Percentiles rank a stretch among this genome's conserved stretches.
Evolutionary conservation across 2,888 invertebrate genomes (phyloP).

Genomic region (Drosophila nr. fundita): DNA sequence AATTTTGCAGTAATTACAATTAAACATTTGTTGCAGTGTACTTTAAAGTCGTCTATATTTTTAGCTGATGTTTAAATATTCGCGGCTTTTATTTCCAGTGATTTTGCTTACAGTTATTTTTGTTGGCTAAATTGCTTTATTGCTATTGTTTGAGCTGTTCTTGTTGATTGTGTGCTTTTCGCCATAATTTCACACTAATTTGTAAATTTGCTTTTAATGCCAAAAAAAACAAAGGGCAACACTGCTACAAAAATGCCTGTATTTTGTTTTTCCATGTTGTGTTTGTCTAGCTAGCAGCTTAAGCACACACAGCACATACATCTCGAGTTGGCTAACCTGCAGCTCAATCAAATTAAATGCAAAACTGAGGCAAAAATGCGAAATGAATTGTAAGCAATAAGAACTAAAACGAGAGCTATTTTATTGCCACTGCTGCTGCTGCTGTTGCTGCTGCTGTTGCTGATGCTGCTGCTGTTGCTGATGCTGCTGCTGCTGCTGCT

Average conservation of each 20-base stretch:
- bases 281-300: slow-evolving; percentile 3
- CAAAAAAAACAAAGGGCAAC: slow-evolving; percentile 63
- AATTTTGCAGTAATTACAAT: neutral
- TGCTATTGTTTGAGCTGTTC: slow-evolving; percentile 26
- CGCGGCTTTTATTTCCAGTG: slow-evolving; percentile 49
- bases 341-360: slow-evolving; percentile 54
- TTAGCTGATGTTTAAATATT: slow-evolving; percentile 17
- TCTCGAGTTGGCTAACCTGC: slow-evolving; percentile 24
- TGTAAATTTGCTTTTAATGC: slow-evolving; percentile 76
- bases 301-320: neutral
- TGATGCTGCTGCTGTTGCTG: slow-evolving; percentile 9
- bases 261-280: slow-evolving; percentile 2
- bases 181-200: slow-evolving; percentile 76
- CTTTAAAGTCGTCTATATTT: slow-evolving; percentile 1
- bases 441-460: slow-evolving; percentile 6
- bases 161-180: slow-evolving; percentile 54
- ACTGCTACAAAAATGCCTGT: slow-evolving; percentile 45
- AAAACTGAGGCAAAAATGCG: slow-evolving; percentile 28
- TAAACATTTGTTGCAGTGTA: slow-evolving; percentile 18
- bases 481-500: slow-evolving; percentile 8
- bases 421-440: slow-evolving; percentile 9
- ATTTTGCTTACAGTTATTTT: slow-evolving; percentile 27
- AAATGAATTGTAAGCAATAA: slow-evolving; percentile 53
- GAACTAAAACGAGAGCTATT: slow-evolving; percentile 37
- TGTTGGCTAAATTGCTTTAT: slow-evolving; percentile 33